Percentiles rank a stretch among this genome's conserved stretches.
Conservation (phyloP, 2,797 vertebrate genomes). For the Rhabdomys pumilio region DNA sequence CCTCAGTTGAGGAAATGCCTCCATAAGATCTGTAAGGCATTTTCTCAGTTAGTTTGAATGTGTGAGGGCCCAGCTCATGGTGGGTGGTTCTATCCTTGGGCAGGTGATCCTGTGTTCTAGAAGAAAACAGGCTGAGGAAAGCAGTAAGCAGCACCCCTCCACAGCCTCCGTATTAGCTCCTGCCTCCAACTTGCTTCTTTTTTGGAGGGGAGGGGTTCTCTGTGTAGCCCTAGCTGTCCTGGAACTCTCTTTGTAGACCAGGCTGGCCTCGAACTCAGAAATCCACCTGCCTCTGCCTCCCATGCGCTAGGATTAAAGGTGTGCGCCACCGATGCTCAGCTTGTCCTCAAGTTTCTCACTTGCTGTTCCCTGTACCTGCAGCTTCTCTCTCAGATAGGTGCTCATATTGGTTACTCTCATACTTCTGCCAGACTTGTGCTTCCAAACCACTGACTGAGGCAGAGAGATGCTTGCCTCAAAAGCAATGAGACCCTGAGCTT, state of each 20-base stretch:
- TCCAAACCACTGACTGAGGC: background rate
- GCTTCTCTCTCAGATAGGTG: background rate
- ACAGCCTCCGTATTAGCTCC: background rate
- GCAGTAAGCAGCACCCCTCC: background rate
- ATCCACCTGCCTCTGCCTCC: background rate
- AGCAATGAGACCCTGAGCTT: no score
- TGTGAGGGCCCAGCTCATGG: background rate
- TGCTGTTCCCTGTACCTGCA: background rate
- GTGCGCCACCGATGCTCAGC: background rate
- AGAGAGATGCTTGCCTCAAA: background rate
- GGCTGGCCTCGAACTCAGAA: background rate
- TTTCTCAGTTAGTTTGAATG: background rate
- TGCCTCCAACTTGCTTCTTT: background rate
- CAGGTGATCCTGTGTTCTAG: background rate
- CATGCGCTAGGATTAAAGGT: background rate
- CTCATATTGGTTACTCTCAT: background rate
- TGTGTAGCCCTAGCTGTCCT: background rate
- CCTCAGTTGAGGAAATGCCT: background rate
- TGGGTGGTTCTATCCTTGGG: background rate
- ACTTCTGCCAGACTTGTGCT: background rate
- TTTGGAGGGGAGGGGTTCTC: background rate
- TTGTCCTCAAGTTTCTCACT: background rate
- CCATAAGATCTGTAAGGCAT: background rate
- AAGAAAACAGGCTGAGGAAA: background rate
- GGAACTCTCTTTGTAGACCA: background rate